Percentiles rank a stretch among this genome's conserved stretches.
Evolutionary conservation across 2,888 invertebrate genomes (phyloP).

Genomic region (Galerucella calmariensis): DNA sequence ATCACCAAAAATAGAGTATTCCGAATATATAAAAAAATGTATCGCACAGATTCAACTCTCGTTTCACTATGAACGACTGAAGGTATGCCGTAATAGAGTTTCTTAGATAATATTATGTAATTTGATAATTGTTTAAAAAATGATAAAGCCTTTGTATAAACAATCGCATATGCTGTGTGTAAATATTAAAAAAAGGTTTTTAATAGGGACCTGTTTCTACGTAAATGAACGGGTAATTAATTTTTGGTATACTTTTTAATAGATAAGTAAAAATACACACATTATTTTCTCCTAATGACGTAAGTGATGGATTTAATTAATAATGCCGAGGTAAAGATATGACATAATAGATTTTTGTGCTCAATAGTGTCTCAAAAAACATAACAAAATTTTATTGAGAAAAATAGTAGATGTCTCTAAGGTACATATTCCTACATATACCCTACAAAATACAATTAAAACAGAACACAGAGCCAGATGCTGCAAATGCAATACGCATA

Average conservation of each 20-base stretch:
- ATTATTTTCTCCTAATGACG: constrained; percentile 7
- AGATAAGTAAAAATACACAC: background rate
- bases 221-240: constrained; percentile 10
- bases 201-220: constrained; percentile 6
- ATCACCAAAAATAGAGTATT: constrained; percentile 24
- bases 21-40: constrained; percentile 13
- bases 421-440: too few species aligned
- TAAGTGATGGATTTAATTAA: background rate
- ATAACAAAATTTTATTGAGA: too few species aligned
- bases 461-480: too few species aligned
- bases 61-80: constrained; percentile 5
- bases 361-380: too few species aligned
- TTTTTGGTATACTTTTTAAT: constrained; percentile 6
- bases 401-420: too few species aligned
- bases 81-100: constrained; percentile 23
- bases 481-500: too few species aligned
- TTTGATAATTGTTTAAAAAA: constrained; percentile 43
- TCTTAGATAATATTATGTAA: constrained; percentile 36
- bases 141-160: constrained; percentile 42
- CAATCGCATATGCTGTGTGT: constrained; percentile 38
- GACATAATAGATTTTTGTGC: too few species aligned
- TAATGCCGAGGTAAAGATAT: background rate
- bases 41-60: constrained; percentile 3
- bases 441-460: too few species aligned
- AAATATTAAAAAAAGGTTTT: constrained; percentile 23